Evolutionary conservation across 2,113 vertebrate species (phyloP), one percentile per base, ranked within the genome.

Genomic region (Meleagris gallopavo): DNA sequence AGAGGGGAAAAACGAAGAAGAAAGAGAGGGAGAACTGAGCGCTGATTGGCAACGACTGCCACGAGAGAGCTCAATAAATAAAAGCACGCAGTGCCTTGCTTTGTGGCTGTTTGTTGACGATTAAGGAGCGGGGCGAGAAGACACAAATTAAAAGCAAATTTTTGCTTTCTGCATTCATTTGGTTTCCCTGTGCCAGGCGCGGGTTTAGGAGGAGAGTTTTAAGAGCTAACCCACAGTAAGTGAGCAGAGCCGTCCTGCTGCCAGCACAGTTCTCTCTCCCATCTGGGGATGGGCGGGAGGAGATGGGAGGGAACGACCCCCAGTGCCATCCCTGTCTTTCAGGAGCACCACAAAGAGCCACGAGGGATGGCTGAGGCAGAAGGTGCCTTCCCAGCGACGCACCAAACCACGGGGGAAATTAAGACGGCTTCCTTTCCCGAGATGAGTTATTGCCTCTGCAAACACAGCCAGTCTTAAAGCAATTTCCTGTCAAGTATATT

Each of bases 321-420:
- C 21, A 46, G 24, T 70, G 18, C 54, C 86, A 50, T 9, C 40
- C 38, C 0, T 40, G 76, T 66, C 48, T 67, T 85, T 69, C 32
- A 45, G 60, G 95, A 94, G 86, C 32, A 5, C 74, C 6, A 54
- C 17, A 7, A 83, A 67, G 89, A 96, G 93, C 22, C 94, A 83
- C 95, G 95, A 96, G 81, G 95, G 94, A 93, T 70, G 94, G 94
- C 94, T 95, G 82, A 94, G 93, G 90, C 89, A 93, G 89, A 57
- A 95, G 93, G 88, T 8, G 74, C 84, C 84, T 94, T 96, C 94
- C 78, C 91, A 74, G 80, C 34, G 32, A 89, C 85, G 94, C 41
- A 29, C 89, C 96, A 94, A 97, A 88, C 95, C 97, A 96, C 95
- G 8, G 45, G 93, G 95, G 95, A 97, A 96, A 97, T 96, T 96